A percentile compares a stretch with the other conserved stretches of the same genome.
Conservation (phyloP, 2,797 vertebrate species). For the Clamator glandarius region DNA sequence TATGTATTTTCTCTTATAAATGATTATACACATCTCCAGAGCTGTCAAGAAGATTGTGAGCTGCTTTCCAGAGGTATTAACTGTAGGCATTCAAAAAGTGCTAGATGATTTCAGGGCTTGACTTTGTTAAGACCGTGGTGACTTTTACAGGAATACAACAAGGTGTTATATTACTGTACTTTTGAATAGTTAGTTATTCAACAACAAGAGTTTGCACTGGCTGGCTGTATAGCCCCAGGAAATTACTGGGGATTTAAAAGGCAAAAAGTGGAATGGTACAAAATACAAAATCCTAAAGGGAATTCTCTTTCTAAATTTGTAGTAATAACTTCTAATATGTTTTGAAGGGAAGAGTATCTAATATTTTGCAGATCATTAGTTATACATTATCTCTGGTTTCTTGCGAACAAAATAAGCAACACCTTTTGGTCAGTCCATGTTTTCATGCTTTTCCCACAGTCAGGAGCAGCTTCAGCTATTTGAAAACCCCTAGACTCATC, state of each 20-base stretch:
- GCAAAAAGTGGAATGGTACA: background rate
- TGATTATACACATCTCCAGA: background rate
- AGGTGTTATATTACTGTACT: background rate
- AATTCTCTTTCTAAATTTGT: background rate
- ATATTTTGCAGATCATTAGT: background rate
- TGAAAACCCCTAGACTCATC: background rate
- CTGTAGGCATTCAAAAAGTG: background rate
- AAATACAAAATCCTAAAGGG: background rate
- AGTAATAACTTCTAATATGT: background rate
- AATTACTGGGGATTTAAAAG: background rate
- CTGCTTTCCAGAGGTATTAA: background rate
- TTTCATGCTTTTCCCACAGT: background rate
- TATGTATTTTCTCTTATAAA: background rate
- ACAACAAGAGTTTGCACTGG: background rate
- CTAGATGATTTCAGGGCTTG: background rate
- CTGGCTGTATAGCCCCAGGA: background rate
- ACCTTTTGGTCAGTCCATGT: background rate
- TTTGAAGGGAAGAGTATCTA: background rate
- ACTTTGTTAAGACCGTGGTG: background rate
- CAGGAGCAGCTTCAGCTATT: background rate
- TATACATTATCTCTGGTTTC: background rate
- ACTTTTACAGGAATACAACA: background rate
- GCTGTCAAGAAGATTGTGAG: background rate
- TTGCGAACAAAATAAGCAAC: background rate
- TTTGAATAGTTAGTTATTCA: background rate